Percentiles rank a stretch among this genome's conserved stretches.
Evolutionary conservation across 1,140 invertebrate genomes (phyloP).

Genomic region (Lasioglossum baleicum): DNA sequence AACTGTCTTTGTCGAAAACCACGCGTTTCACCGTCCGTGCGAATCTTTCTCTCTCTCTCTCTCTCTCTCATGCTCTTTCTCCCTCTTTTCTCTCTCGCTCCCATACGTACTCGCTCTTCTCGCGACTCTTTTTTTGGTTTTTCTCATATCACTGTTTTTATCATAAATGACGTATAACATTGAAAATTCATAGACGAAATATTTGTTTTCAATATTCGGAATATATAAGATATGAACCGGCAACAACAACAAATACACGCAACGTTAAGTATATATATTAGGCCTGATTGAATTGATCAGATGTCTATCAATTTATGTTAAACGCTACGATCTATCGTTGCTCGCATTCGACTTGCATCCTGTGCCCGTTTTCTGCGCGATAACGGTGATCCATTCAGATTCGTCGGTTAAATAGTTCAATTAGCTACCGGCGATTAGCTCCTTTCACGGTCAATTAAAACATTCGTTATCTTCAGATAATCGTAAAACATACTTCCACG

Average conservation of each 20-base stretch:
- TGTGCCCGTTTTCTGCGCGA: slow-evolving; percentile 29
- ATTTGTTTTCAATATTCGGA: slow-evolving; percentile 63
- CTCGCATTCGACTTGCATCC: slow-evolving; percentile 36
- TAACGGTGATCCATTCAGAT: slow-evolving; percentile 33
- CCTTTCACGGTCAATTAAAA: too few species aligned
- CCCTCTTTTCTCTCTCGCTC: not conserved
- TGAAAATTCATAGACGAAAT: slow-evolving; percentile 74
- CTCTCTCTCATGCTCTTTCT: not conserved
- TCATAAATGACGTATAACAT: slow-evolving; percentile 69
- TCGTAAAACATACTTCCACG: too few species aligned
- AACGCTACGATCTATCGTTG: slow-evolving; percentile 48
- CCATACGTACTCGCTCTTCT: not conserved
- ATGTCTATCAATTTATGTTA: slow-evolving; percentile 48
- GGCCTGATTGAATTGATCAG: slow-evolving; percentile 76
- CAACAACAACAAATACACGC: slow-evolving; percentile 78
- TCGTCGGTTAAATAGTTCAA: not conserved
- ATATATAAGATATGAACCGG: slow-evolving; percentile 75
- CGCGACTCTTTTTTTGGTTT: not conserved
- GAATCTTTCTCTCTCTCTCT: slow-evolving; percentile 1
- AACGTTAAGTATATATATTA: slow-evolving; percentile 80
- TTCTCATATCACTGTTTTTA: slow-evolving; percentile 20
- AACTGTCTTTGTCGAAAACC: slow-evolving; percentile 5
- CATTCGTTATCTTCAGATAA: too few species aligned
- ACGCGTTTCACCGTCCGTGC: slow-evolving; percentile 5
- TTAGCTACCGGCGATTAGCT: not conserved